phyloP scores from a whole-genome alignment of 2,797 vertebrate species.

The Lepus oiostolus region DNA sequence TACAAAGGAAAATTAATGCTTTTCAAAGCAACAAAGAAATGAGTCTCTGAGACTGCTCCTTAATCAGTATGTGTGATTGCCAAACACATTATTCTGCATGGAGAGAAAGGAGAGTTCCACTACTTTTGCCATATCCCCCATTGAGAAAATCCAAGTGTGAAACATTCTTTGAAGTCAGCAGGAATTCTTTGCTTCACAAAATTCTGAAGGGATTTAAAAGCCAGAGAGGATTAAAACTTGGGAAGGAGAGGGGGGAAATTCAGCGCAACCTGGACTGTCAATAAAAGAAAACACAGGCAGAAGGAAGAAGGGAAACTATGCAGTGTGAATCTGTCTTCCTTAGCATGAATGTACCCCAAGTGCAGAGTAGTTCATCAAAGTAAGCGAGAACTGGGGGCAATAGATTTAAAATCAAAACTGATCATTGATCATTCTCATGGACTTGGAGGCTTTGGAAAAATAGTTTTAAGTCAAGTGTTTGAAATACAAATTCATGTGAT shows the following conservation, averaged over 20 bases:
- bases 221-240: conserved; percentile 73
- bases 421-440: neutral
- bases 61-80: neutral
- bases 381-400: conserved; percentile 39
- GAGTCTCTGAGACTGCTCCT: neutral
- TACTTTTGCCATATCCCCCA: neutral
- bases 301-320: conserved; percentile 14
- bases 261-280: conserved; percentile 46
- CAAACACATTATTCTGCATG: neutral
- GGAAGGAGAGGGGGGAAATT: neutral
- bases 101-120: conserved; percentile 31
- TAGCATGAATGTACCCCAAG: neutral
- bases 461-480: conserved; percentile 51
- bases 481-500: conserved; percentile 16
- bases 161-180: conserved; percentile 75
- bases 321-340: conserved; percentile 25
- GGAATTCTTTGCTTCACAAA: conserved; percentile 73
- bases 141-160: conserved; percentile 56
- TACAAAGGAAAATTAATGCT: conserved; percentile 43
- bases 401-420: neutral
- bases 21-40: conserved; percentile 62
- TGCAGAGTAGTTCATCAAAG: conserved; percentile 42
- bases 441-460: neutral
- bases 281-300: conserved; percentile 62
- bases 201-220: conserved; percentile 72